Conservation (phyloP, 2,113 vertebrate genomes). For the Puntigrus tetrazona region DNA sequence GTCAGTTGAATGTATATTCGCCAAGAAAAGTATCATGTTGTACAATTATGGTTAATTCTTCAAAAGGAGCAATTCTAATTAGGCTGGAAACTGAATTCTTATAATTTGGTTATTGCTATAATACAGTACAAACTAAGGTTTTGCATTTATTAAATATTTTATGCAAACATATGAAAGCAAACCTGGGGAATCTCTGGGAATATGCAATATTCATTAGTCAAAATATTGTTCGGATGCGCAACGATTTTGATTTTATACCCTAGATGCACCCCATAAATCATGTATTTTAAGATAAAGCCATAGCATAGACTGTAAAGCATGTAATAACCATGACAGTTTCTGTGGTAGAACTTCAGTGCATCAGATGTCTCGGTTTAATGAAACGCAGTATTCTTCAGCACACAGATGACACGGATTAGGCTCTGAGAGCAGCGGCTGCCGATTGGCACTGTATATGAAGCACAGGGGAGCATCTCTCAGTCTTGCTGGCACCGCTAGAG, state of each 20-base stretch:
- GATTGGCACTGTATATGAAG: slow-evolving; percentile 57
- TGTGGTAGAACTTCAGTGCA: slow-evolving; percentile 3
- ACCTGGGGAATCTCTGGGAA: background rate
- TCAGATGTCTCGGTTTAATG: slow-evolving; percentile 11
- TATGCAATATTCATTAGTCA: background rate
- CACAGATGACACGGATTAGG: slow-evolving; percentile 40
- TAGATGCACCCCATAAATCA: background rate
- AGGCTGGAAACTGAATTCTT: background rate
- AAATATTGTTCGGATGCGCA: background rate
- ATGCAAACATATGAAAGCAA: background rate
- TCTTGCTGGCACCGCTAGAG: slow-evolving; percentile 64
- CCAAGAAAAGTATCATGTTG: no score
- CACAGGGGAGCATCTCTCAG: slow-evolving; percentile 61
- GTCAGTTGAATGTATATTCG: no score
- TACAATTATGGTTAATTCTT: no score
- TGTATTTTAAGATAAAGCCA: background rate
- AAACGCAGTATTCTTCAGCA: slow-evolving; percentile 1
- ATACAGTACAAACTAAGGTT: background rate
- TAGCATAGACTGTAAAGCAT: slow-evolving; percentile 2
- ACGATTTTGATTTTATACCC: background rate
- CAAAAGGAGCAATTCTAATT: background rate
- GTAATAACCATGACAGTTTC: background rate
- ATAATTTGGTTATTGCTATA: background rate
- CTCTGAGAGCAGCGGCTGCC: background rate
- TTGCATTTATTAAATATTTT: background rate